Percentiles rank a stretch among this genome's conserved stretches.
phyloP scores from a whole-genome alignment of 2,113 vertebrate genomes.

The Anoplopoma fimbria region DNA sequence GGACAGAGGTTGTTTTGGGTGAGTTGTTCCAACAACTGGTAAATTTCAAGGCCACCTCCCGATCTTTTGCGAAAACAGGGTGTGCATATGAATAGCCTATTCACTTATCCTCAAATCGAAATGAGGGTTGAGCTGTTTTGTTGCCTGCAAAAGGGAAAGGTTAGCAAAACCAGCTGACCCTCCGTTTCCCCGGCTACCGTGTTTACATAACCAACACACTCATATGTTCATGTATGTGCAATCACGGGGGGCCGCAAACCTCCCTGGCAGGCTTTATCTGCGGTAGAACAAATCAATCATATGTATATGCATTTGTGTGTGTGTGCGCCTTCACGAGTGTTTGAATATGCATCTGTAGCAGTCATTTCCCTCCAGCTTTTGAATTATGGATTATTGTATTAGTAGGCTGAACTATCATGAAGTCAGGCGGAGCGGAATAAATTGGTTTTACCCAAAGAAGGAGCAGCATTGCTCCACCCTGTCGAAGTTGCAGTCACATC shows the following conservation, averaged over 20 bases:
- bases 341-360: slow-evolving; percentile 59
- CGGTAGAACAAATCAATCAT: slow-evolving; percentile 56
- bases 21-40: slow-evolving; percentile 43
- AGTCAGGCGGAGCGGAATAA: slow-evolving; percentile 48
- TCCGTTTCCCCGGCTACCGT: slow-evolving; percentile 55
- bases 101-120: slow-evolving; percentile 40
- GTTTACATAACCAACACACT: slow-evolving; percentile 71
- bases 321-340: not conserved
- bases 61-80: slow-evolving; percentile 53
- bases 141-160: slow-evolving; percentile 47
- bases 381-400: slow-evolving; percentile 71
- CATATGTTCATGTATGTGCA: slow-evolving; percentile 68
- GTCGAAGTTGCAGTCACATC: not conserved
- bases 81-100: slow-evolving; percentile 67
- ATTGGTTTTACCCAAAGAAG: slow-evolving; percentile 17
- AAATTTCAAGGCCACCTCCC: slow-evolving; percentile 50
- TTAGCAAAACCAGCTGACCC: slow-evolving; percentile 69
- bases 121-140: slow-evolving; percentile 22
- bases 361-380: slow-evolving; percentile 51
- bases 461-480: not conserved
- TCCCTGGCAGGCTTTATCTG: slow-evolving; percentile 50
- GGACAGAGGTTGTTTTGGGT: slow-evolving; percentile 61
- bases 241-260: slow-evolving; percentile 56
- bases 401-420: slow-evolving; percentile 40
- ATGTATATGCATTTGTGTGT: slow-evolving; percentile 7